phyloP scores from a whole-genome alignment of 2,888 invertebrate genomes.

The Ashinkailepas kermadecensis region DNA sequence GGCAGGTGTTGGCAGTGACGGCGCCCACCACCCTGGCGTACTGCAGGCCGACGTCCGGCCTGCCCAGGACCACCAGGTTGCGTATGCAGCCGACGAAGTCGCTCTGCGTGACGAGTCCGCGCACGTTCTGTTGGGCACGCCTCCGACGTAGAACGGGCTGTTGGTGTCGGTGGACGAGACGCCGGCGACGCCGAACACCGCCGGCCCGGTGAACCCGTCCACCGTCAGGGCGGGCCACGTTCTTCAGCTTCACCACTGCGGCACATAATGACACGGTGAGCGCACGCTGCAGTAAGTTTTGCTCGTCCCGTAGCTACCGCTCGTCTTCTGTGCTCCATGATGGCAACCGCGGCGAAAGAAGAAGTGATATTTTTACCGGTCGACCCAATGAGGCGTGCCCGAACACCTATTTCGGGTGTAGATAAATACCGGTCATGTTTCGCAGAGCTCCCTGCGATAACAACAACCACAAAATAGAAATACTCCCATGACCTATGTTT shows the following conservation, averaged over 20 bases:
- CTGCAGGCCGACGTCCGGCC: conserved; percentile 44
- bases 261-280: background rate
- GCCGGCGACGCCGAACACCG: conserved; percentile 56
- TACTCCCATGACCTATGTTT: no score
- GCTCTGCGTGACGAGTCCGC: conserved; percentile 61
- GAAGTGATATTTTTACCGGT: no score
- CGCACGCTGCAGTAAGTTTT: no score
- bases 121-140: conserved; percentile 56
- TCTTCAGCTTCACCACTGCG: conserved; percentile 76
- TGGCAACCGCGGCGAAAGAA: no score
- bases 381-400: no score
- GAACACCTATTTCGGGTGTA: no score
- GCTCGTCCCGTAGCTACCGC: no score
- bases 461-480: no score
- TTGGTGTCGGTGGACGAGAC: conserved; percentile 58
- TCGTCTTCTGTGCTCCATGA: no score
- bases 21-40: conserved; percentile 59
- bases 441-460: no score
- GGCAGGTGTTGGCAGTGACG: conserved; percentile 70
- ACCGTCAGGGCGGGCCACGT: conserved; percentile 77
- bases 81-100: conserved; percentile 69
- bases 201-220: conserved; percentile 66
- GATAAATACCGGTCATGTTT: no score
- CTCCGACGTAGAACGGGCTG: conserved; percentile 83
- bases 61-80: conserved; percentile 42